These are phyloP conservation scores for Cathartes aura DNA, from an alignment of 2,113 vertebrate genomes.

Conservation along the genomic window DNA sequence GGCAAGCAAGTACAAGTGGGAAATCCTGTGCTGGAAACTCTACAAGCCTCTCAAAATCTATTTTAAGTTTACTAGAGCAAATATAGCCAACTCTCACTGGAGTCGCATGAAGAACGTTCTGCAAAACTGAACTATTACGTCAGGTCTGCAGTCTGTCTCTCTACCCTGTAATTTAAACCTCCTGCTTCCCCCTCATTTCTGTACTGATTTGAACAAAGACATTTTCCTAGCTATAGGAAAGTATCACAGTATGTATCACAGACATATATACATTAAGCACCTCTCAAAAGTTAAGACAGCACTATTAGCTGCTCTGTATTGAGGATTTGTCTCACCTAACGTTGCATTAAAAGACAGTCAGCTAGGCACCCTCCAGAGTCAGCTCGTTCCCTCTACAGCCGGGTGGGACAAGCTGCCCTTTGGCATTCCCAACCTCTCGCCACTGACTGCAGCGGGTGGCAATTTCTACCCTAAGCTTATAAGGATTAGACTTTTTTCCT, in stretches of 20 bases:
- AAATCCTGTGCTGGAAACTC: neutral
- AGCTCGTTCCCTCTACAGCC: neutral
- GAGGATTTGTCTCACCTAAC: neutral
- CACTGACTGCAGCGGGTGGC: neutral
- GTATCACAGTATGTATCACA: neutral
- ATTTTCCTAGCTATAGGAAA: conserved; percentile 24
- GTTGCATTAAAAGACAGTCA: neutral
- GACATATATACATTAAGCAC: neutral
- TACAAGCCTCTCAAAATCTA: neutral
- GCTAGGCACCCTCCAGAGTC: neutral
- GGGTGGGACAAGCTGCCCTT: neutral
- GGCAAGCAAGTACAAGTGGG: neutral
- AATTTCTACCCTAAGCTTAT: neutral
- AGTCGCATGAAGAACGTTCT: conserved; percentile 41
- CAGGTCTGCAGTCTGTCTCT: conserved; percentile 62
- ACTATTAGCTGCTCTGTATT: neutral
- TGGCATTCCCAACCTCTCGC: neutral
- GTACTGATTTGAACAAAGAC: conserved; percentile 8
- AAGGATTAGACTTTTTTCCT: neutral
- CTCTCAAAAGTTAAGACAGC: neutral
- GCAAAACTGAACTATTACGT: conserved; percentile 58
- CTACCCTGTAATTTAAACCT: conserved; percentile 63
- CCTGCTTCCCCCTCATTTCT: conserved; percentile 28
- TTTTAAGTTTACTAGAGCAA: conserved; percentile 22
- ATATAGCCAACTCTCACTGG: conserved; percentile 42